A percentile compares a stretch with the other conserved stretches of the same genome.
Evolutionary conservation across 2,113 vertebrate genomes (phyloP).

Genomic region (Emydocephalus ijimae): DNA sequence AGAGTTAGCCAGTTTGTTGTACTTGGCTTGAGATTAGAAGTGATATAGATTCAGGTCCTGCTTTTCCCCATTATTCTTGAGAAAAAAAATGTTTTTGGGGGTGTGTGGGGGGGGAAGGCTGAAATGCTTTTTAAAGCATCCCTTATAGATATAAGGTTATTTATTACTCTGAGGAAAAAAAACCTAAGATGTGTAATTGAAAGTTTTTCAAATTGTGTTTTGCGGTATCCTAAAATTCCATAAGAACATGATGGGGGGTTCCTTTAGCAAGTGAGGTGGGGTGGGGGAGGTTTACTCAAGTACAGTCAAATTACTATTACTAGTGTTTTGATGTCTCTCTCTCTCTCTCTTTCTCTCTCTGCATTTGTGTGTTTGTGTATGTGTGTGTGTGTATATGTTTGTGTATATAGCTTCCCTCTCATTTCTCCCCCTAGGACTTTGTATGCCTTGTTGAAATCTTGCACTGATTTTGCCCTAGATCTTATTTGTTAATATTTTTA

Average conservation of each 20-base stretch:
- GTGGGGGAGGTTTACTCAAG: background rate
- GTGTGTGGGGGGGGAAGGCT: rapidly evolving
- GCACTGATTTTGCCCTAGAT: background rate
- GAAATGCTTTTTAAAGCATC: background rate
- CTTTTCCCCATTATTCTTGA: background rate
- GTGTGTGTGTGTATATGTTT: background rate
- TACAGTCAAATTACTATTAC: background rate
- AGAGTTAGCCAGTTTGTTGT: background rate
- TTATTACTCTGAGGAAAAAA: background rate
- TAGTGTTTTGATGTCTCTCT: background rate
- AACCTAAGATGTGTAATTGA: background rate
- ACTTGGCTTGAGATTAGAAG: background rate
- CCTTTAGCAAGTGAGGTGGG: background rate
- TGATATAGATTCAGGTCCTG: background rate
- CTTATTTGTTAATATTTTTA: no score
- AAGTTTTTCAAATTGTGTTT: background rate
- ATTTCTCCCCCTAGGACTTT: background rate
- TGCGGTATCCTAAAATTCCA: background rate
- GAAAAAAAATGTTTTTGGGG: background rate
- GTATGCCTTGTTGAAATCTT: background rate
- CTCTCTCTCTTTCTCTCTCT: background rate
- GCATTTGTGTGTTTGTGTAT: no score
- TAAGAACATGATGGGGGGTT: background rate
- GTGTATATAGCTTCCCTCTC: background rate
- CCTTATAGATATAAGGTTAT: background rate